A percentile compares a stretch with the other conserved stretches of the same genome.
Conservation (phyloP, 2,888 invertebrate genomes). For the Ornithoptera alexandrae region DNA sequence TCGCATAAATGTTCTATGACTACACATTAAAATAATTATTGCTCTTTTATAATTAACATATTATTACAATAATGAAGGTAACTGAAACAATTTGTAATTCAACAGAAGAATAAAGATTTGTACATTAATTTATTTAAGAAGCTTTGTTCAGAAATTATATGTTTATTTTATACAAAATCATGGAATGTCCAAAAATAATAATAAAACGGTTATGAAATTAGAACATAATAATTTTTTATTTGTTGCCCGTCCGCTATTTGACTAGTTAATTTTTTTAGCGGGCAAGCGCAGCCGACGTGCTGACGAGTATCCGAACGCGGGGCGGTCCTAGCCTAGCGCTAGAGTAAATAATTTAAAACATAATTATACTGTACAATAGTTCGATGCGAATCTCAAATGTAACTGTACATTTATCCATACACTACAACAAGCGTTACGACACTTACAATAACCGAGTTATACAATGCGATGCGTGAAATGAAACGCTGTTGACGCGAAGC, state of each 20-base stretch:
- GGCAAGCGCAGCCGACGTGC: constrained; percentile 47
- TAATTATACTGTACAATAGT: constrained; percentile 58
- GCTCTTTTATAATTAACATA: not conserved
- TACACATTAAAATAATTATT: not conserved
- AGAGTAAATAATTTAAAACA: constrained; percentile 33
- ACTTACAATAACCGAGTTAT: constrained; percentile 6
- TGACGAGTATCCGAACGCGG: not conserved
- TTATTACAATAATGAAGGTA: constrained; percentile 16
- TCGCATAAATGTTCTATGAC: not conserved
- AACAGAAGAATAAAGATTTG: constrained; percentile 3
- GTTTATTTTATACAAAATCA: not conserved
- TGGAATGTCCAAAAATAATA: constrained; percentile 37
- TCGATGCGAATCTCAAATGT: constrained; percentile 74
- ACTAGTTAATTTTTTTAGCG: constrained; percentile 69
- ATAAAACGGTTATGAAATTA: constrained; percentile 28
- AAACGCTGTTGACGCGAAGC: not conserved
- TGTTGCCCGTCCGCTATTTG: constrained; percentile 57
- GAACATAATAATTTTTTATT: constrained; percentile 32
- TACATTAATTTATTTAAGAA: constrained; percentile 5
- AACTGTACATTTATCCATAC: constrained; percentile 71
- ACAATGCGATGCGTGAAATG: constrained; percentile 14
- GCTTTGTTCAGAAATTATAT: constrained; percentile 2
- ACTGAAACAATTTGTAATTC: constrained; percentile 17
- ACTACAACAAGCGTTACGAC: constrained; percentile 38
- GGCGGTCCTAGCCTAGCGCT: constrained; percentile 32